phyloP scores from a whole-genome alignment of 2,797 vertebrate species.

The Amphiprion clarkii region DNA sequence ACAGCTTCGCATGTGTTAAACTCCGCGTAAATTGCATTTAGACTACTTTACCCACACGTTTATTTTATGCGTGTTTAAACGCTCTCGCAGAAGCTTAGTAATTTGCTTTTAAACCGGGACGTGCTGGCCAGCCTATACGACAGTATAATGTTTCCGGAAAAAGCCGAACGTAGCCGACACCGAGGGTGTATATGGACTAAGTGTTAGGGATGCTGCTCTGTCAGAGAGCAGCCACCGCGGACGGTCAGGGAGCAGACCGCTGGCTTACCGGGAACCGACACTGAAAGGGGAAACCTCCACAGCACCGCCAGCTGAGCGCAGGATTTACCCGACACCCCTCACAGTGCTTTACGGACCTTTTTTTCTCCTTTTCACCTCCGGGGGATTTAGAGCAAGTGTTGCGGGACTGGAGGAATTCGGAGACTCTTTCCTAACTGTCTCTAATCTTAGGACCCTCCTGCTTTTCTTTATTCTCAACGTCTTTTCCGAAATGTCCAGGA shows the following conservation, averaged over 20 bases:
- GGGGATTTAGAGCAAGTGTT: slow-evolving; percentile 25
- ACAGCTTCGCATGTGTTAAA: too few relatives aligned
- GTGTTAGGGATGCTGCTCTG: slow-evolving; percentile 22
- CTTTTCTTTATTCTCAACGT: not conserved
- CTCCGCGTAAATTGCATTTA: too few relatives aligned
- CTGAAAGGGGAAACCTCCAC: not conserved
- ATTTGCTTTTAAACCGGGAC: not conserved
- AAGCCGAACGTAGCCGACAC: slow-evolving; percentile 37
- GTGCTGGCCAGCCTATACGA: not conserved
- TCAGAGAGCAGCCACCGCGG: slow-evolving; percentile 30
- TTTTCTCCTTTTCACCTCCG: not conserved
- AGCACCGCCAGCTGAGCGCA: not conserved
- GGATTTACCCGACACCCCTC: slow-evolving; percentile 26
- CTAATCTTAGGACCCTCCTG: slow-evolving; percentile 10
- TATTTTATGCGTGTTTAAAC: too few relatives aligned
- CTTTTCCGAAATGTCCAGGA: slow-evolving; percentile 16
- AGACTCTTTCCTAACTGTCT: slow-evolving; percentile 36
- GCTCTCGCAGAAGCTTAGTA: not conserved
- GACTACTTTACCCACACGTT: too few relatives aligned
- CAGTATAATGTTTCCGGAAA: slow-evolving; percentile 39
- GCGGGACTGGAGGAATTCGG: slow-evolving; percentile 33
- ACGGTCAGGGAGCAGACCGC: slow-evolving; percentile 12
- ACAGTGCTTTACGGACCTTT: slow-evolving; percentile 22
- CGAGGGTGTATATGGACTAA: slow-evolving; percentile 17
- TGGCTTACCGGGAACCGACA: slow-evolving; percentile 10